These are phyloP conservation scores for Brachypteracias leptosomus DNA, from an alignment of 2,113 vertebrate genomes.

Conservation along the genomic window DNA sequence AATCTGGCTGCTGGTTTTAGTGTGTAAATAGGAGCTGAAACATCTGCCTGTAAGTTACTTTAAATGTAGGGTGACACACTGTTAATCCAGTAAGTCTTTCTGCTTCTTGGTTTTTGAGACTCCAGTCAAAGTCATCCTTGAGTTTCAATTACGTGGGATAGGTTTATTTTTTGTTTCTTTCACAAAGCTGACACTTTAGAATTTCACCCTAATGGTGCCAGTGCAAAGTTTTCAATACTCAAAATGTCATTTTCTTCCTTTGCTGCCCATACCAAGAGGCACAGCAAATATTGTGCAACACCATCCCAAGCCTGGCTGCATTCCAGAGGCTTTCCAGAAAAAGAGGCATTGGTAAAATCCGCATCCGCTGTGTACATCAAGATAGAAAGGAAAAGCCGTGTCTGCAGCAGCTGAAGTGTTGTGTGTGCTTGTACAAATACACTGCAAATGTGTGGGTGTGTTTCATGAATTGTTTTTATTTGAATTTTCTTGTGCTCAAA, in stretches of 20 bases:
- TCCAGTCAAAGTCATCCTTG: not conserved
- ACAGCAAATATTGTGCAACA: not conserved
- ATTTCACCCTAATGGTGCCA: not conserved
- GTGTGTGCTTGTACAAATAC: not conserved
- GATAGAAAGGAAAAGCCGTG: not conserved
- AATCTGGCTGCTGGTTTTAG: not conserved
- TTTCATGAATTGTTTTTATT: not conserved
- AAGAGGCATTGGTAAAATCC: not conserved
- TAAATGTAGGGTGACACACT: not conserved
- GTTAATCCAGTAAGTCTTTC: not conserved
- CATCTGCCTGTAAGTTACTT: not conserved
- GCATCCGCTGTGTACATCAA: not conserved
- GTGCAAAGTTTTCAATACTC: not conserved
- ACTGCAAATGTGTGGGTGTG: not conserved
- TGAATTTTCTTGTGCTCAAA: not conserved
- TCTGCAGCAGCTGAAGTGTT: not conserved
- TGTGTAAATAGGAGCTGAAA: not conserved
- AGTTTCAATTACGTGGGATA: not conserved
- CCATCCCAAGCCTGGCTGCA: not conserved
- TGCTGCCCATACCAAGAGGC: not conserved
- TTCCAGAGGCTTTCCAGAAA: conserved; percentile 4
- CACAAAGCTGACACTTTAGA: not conserved
- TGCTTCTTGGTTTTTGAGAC: not conserved
- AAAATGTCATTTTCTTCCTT: not conserved
- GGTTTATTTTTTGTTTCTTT: not conserved